Conservation (phyloP, 2,113 vertebrate species). For the Bubo scandiacus region DNA sequence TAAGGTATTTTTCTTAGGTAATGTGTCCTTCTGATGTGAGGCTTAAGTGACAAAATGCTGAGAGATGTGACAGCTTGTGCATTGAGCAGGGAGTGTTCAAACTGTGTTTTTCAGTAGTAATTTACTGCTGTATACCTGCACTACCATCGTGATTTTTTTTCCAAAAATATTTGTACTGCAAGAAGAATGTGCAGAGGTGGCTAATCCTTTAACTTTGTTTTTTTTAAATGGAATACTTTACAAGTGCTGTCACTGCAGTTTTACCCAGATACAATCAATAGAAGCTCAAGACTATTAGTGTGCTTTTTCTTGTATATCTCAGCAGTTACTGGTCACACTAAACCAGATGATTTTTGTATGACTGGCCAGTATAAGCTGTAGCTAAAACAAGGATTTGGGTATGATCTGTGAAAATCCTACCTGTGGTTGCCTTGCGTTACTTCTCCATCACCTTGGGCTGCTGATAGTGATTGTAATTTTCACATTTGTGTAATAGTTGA, state of each 20-base stretch:
- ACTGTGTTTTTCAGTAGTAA: background rate
- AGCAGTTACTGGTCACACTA: background rate
- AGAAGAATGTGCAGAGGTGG: slow-evolving; percentile 40
- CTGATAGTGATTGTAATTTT: background rate
- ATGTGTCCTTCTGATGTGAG: background rate
- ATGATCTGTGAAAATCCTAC: background rate
- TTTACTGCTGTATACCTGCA: background rate
- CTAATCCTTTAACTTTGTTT: background rate
- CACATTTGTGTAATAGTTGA: background rate
- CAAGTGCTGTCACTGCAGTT: background rate
- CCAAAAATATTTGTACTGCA: slow-evolving; percentile 18
- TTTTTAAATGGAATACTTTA: background rate
- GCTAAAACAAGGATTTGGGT: background rate
- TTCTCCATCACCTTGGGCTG: background rate
- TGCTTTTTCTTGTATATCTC: background rate
- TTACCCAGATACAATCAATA: background rate
- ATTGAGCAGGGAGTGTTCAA: background rate
- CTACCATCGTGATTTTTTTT: background rate
- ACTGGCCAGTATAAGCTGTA: background rate
- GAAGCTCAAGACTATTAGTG: too few relatives aligned
- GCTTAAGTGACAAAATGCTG: background rate
- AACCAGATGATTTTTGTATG: background rate
- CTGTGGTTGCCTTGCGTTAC: background rate
- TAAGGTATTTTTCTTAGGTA: background rate
- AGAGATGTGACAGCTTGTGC: background rate